Percentiles rank a stretch among this genome's conserved stretches.
Evolutionary conservation across 2,113 vertebrate genomes (phyloP).

Genomic region (Salvelinus namaycush): DNA sequence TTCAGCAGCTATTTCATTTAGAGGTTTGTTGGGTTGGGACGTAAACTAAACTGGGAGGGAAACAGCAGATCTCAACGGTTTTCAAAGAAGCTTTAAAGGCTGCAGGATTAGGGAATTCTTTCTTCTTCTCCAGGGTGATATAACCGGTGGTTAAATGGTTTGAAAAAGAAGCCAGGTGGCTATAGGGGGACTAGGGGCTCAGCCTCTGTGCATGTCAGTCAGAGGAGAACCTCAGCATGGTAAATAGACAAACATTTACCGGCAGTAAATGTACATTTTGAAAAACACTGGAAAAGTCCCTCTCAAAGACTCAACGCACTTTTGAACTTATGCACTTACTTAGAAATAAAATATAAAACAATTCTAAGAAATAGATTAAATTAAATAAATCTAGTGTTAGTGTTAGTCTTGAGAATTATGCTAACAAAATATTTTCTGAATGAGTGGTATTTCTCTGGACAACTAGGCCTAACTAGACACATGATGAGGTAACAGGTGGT

Average conservation of each 20-base stretch:
- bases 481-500: background rate
- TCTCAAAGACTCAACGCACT: too few relatives aligned
- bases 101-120: conserved; percentile 48
- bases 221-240: background rate
- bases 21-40: conserved; percentile 51
- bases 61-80: conserved; percentile 40
- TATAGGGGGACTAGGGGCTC: too few relatives aligned
- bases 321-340: too few relatives aligned
- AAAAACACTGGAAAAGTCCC: background rate
- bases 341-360: too few relatives aligned
- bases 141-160: conserved; percentile 43
- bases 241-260: conserved; percentile 28
- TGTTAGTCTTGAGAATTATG: too few relatives aligned
- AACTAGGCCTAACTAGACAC: background rate
- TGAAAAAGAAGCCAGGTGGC: conserved; percentile 20
- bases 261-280: background rate
- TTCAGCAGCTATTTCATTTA: conserved; percentile 61
- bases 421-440: background rate
- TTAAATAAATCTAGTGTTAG: too few relatives aligned
- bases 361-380: too few relatives aligned
- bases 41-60: conserved; percentile 43
- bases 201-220: too few relatives aligned
- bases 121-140: conserved; percentile 40
- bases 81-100: conserved; percentile 32
- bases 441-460: background rate